These are phyloP conservation scores for Odontomachus brunneus DNA, from an alignment of 1,140 invertebrate species.

Conservation along the genomic window DNA sequence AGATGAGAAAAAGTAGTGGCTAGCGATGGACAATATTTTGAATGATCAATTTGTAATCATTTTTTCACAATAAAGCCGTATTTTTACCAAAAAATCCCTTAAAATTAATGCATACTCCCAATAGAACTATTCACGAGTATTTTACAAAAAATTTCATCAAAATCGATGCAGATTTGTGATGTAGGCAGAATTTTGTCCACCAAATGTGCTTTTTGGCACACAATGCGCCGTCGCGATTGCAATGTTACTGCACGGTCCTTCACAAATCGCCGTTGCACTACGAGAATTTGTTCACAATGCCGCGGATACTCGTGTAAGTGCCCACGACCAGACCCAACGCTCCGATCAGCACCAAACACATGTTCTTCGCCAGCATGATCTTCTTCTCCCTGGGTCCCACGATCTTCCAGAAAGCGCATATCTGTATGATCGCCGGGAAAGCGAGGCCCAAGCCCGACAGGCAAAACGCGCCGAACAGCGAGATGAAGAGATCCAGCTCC, in stretches of 20 bases:
- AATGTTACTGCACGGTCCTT: background rate
- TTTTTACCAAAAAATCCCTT: no score
- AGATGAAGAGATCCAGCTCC: conserved; percentile 95
- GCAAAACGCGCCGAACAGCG: conserved; percentile 94
- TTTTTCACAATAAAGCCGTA: no score
- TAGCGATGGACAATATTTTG: no score
- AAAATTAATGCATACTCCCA: no score
- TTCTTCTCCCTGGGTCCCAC: conserved; percentile 82
- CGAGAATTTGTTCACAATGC: conserved; percentile 87
- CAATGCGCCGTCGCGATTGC: background rate
- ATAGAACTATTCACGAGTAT: no score
- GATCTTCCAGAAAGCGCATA: conserved; percentile 88
- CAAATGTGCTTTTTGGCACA: no score
- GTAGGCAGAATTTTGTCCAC: no score
- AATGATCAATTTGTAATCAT: no score
- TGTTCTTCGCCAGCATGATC: conserved; percentile 88
- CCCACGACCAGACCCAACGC: conserved; percentile 89
- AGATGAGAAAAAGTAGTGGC: no score
- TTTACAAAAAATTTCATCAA: no score
- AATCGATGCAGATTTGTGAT: no score
- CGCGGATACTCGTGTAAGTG: conserved; percentile 89
- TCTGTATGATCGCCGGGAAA: conserved; percentile 94
- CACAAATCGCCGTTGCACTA: background rate
- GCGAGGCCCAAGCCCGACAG: conserved; percentile 94
- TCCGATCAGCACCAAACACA: conserved; percentile 89